Conservation (phyloP, 2,797 vertebrate genomes). For the Acridotheres tristis region DNA sequence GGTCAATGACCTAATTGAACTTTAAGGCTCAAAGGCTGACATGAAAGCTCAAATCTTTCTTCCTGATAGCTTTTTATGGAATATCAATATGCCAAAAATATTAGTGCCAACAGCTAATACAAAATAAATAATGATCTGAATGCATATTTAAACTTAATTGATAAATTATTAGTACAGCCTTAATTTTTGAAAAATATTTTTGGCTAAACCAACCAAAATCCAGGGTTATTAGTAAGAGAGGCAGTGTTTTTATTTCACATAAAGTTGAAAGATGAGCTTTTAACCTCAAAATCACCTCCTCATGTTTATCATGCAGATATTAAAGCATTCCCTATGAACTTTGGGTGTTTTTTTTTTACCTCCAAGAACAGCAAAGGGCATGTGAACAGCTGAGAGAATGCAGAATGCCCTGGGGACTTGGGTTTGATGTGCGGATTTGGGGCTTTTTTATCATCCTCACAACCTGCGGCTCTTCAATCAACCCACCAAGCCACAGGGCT, state of each 20-base stretch:
- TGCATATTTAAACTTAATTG: neutral
- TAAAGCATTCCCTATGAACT: neutral
- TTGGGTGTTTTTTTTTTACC: accelerated
- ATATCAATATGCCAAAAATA: neutral
- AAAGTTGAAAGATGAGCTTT: neutral
- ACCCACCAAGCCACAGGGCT: no score
- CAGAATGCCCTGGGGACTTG: neutral
- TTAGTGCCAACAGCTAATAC: neutral
- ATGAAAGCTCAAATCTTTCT: neutral
- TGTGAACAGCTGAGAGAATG: accelerated
- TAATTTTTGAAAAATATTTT: neutral
- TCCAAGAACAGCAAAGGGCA: neutral
- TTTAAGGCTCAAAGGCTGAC: neutral
- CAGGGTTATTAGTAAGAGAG: neutral
- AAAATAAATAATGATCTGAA: neutral
- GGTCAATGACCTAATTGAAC: neutral
- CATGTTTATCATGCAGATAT: neutral
- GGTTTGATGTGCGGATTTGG: neutral
- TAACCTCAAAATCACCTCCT: neutral
- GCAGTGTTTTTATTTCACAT: neutral
- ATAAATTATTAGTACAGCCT: neutral
- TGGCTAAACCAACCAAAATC: neutral
- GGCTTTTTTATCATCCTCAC: accelerated
- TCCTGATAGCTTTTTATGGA: neutral
- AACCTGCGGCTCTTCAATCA: neutral